Conservation (phyloP, 37 sponge, comb jelly and placozoan species). For the Crambe crambe region DNA sequence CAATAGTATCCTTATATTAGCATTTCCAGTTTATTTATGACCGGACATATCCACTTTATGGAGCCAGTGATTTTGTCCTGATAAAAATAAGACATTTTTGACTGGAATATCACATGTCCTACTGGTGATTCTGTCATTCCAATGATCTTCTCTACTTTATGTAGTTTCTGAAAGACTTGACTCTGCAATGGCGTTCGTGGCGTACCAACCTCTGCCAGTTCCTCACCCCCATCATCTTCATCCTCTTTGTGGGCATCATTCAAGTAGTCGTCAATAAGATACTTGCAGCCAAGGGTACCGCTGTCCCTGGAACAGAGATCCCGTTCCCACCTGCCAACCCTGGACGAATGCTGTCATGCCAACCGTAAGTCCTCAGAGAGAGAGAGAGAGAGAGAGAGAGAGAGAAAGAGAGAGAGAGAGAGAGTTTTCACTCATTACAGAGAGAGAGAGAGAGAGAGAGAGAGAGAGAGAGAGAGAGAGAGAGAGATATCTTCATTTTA, state of each 20-base stretch:
- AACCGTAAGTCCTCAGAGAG: not conserved
- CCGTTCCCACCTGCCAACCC: constrained; percentile 37
- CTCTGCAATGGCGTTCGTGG: constrained; percentile 55
- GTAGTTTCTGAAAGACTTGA: constrained; percentile 74
- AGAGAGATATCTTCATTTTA: no score
- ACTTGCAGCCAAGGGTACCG: constrained; percentile 3
- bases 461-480: not conserved
- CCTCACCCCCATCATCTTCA: constrained; percentile 63
- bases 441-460: no score
- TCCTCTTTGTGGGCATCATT: constrained; percentile 70
- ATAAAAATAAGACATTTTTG: no score
- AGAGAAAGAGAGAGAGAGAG: no score
- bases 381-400: no score
- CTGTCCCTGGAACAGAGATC: constrained; percentile 51
- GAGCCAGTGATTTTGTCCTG: no score
- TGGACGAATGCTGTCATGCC: constrained; percentile 21
- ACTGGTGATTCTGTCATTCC: not conserved
- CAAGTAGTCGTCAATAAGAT: constrained; percentile 67
- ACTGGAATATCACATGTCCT: no score
- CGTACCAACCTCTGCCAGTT: constrained; percentile 74
- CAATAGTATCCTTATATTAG: no score
- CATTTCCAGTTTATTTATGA: no score
- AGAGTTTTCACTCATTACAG: no score
- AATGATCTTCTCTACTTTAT: not conserved
- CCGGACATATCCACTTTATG: no score